Base-by-base conservation (phyloP, 1,140 invertebrate species). In the Drosophila setifemur region DNA sequence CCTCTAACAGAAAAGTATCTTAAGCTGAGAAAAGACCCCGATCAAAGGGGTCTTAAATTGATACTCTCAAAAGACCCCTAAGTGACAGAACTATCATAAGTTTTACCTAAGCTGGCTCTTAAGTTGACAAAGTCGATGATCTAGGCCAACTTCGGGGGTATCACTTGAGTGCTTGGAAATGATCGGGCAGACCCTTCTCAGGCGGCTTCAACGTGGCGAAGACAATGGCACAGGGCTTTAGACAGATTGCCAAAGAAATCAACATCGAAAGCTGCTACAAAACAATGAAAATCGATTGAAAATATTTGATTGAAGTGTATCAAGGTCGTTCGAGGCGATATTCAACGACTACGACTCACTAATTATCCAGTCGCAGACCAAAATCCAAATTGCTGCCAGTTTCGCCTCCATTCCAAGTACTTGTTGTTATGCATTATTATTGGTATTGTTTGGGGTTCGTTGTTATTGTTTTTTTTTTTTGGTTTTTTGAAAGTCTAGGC, bases 301-400 rank as follows among this genome's bases (percentile, higher is more conserved):
- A 85, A 54, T 79, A 37, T 74, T 79, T 85, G 81, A 85, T 85
- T 85, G 75, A 85, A 85, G 79, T 85, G 71, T 85, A 86, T 86
- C 79, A 85, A 85, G 79, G 79, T 81, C 67, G 75, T 47, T 35
- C 6, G 25, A 19, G 45, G 29, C 77, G 63, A 64, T 74, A 76
- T 60, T 42, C 78, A 55, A 42, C 70, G 42, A 63, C 58, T 48
- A 42, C 70, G 42, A 63, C 58, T 48, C 57, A 73, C 69, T 73
- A 73, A 73, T 73, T 73, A 73, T 63, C 69, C 68, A 70, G 26
- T 54, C 26, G 42, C 42, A 57, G 49, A 29, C 48, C 23, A 21
- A 61, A 37, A 35, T 61, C 54, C 47, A 73, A 83, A 83, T 71
- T 67, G 53, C 57, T 47, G 64, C 60, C 79, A 73, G 79, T 74